Base-by-base conservation (phyloP, 2,888 invertebrate species). In the Tipula unca region DNA sequence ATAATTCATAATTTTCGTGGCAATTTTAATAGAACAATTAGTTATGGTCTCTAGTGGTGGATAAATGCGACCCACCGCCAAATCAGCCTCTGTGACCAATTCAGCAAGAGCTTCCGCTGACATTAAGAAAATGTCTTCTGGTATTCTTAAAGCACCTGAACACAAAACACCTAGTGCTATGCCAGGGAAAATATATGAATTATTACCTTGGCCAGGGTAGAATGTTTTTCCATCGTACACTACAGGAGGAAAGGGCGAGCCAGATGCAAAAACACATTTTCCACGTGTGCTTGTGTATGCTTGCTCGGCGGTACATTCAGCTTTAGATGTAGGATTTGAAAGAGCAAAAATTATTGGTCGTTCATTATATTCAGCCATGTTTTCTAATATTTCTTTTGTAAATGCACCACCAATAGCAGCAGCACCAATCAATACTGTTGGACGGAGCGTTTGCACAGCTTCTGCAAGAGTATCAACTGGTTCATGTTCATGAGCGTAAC, bases 221-320 rank as follows among this genome's bases (percentile, higher is more conserved):
- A 94, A 95, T 8, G 94, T 94, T 90, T 95, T 94, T 0, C 97
- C 97, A 87, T 96, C 94, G 86, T 95, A 92, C 85, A 93, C 94
- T 86, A 98, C 96, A 0, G 97, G 96, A 85, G 94, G 93, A 92
- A 99, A 99, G 14, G 99, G 99, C 32, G 98, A 98, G 29, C 99
- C 99, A 86, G 97, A 98, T 29, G 99, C 98, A 92, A 99, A 99
- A 87, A 99, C 93, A 85, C 95, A 96, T 87, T 94, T 94, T 54
- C 99, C 99, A 87, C 97, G 94, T 0, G 99, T 98, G 89, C 95
- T 91, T 69, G 91, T 93, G 91, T 99, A 99, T 3, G 99, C 99
- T 88, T 97, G 94, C 90, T 98, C 97, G n/a, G 99, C 99, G n/a
- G 99, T 99, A 90, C 99, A 99, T 91, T 99, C 99, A 0, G 99